A percentile compares a stretch with the other conserved stretches of the same genome.
Conservation (phyloP, 2,113 vertebrate genomes). For the Pterophyllum scalare region DNA sequence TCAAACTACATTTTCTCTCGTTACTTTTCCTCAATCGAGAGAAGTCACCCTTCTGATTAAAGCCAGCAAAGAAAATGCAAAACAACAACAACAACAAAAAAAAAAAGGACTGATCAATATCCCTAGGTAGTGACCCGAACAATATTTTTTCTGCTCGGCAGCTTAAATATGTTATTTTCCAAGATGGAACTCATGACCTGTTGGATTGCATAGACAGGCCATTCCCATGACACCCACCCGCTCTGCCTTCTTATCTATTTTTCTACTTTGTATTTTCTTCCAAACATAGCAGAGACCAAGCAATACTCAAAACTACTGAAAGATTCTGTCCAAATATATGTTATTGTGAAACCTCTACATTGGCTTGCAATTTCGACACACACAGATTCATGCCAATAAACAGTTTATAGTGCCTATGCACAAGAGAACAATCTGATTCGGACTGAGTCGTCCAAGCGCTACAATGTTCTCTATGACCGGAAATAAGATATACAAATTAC, state of each 20-base stretch:
- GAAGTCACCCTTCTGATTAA: conserved; percentile 30
- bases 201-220: conserved; percentile 61
- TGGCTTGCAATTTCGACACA: background rate
- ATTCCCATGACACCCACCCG: conserved; percentile 56
- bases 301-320: background rate
- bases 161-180: conserved; percentile 37
- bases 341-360: background rate
- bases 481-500: background rate
- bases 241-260: conserved; percentile 22
- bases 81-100: background rate
- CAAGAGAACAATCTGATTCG: background rate
- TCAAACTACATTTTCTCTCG: background rate
- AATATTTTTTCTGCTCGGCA: conserved; percentile 30
- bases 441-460: background rate
- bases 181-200: conserved; percentile 52
- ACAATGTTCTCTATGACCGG: background rate
- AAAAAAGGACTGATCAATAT: conserved; percentile 32
- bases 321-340: background rate
- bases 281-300: background rate
- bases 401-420: background rate
- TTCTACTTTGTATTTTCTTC: background rate
- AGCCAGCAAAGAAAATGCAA: background rate
- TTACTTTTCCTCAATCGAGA: conserved; percentile 13
- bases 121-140: conserved; percentile 28
- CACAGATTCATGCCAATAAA: background rate